A percentile compares a stretch with the other conserved stretches of the same genome.
Evolutionary conservation across 2,113 vertebrate genomes (phyloP).

Genomic region (Paracanthobrama guichenoti): DNA sequence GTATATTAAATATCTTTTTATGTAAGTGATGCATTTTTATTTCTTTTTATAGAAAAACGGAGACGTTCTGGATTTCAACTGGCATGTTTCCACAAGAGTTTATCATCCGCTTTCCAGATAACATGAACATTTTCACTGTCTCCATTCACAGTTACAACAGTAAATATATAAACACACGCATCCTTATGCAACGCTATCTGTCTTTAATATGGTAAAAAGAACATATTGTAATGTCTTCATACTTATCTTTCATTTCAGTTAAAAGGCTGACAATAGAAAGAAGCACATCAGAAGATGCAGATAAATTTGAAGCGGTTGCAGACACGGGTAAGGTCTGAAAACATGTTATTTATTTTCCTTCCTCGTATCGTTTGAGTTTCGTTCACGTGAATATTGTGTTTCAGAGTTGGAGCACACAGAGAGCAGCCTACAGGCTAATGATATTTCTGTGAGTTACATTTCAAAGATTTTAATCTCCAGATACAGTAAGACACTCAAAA

Average conservation of each 20-base stretch:
- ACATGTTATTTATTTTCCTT: background rate
- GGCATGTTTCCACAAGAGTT: conserved; percentile 96
- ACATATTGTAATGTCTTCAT: background rate
- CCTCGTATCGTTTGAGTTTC: background rate
- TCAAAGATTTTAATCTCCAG: background rate
- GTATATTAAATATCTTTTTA: background rate
- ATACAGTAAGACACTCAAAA: background rate
- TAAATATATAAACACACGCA: conserved; percentile 64
- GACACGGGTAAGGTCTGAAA: conserved; percentile 81
- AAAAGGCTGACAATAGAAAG: conserved; percentile 85
- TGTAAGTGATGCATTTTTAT: background rate
- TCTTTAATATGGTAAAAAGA: background rate
- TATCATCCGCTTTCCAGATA: conserved; percentile 81
- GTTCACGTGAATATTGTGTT: conserved; percentile 56
- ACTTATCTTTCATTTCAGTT: conserved; percentile 73
- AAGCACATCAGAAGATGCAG: conserved; percentile 78
- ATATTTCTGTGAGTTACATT: conserved; percentile 82
- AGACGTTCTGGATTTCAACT: conserved; percentile 92
- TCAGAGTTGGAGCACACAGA: conserved; percentile 85
- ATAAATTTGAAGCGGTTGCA: conserved; percentile 81
- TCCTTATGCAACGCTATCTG: background rate
- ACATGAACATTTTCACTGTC: conserved; percentile 77
- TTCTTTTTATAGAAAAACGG: conserved; percentile 72
- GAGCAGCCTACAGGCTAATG: conserved; percentile 85
- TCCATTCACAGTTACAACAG: conserved; percentile 85